Percentiles rank a stretch among this genome's conserved stretches.
Evolutionary conservation across 2,113 vertebrate species (phyloP).

Genomic region (Chlamydotis undulata): DNA sequence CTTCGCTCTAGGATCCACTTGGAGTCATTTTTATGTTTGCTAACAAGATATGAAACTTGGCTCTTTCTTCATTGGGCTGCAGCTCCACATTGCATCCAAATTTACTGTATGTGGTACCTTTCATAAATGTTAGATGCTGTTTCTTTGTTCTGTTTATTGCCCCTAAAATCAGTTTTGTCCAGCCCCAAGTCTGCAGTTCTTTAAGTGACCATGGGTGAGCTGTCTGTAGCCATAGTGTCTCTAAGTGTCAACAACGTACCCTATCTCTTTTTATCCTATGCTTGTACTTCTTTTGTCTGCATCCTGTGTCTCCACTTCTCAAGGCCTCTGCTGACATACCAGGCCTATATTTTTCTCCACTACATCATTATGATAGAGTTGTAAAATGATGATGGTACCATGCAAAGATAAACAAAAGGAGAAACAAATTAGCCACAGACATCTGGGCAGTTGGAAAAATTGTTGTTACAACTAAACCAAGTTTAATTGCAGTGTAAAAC

Average conservation of each 20-base stretch:
- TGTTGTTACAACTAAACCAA: background rate
- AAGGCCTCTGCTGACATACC: background rate
- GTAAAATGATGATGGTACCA: background rate
- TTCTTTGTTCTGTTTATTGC: background rate
- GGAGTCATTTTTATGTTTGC: background rate
- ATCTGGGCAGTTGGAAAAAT: background rate
- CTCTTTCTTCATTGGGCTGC: background rate
- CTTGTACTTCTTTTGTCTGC: background rate
- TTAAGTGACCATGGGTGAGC: background rate
- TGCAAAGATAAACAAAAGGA: background rate
- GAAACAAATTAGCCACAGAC: background rate
- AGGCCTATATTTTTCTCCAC: background rate
- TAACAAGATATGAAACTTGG: background rate
- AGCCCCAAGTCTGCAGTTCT: background rate
- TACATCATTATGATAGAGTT: background rate
- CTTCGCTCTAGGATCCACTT: background rate
- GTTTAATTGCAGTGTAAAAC: background rate
- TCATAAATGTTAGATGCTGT: background rate
- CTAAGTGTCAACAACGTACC: background rate
- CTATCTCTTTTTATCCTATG: background rate
- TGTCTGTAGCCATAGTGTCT: background rate
- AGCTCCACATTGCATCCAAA: rapidly evolving
- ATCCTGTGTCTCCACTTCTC: background rate
- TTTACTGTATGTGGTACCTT: background rate
- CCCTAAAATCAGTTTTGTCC: background rate